Evolutionary conservation across 2,113 vertebrate genomes (phyloP), one percentile per base, ranked within the genome.

Genomic region (Guaruba guarouba): DNA sequence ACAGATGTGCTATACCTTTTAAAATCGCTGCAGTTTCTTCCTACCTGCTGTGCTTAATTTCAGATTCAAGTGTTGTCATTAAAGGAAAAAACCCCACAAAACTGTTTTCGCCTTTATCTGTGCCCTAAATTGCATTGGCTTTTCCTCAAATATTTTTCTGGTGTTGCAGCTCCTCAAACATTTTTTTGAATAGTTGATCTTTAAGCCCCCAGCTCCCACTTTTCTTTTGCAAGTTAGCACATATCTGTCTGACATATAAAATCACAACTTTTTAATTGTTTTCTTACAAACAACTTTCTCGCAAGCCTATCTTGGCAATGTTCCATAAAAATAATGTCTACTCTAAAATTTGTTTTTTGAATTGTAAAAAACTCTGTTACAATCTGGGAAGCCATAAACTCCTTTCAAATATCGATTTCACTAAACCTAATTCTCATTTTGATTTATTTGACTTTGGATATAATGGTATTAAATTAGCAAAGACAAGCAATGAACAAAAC

Each of bases 371-470:
- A 31, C 5, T 29, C 7, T 82, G 4, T 91, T 74, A 49, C 6
- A 19, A 67, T 85, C 51, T 87, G 14, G 9, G 17, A 90, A 93
- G 43, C 51, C 61, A 18, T 91, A 22, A 93, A 62, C 25, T 95
- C 35, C 29, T 13, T 94, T 78, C 46, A 80, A 71, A 95, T 54
- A 87, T 31, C 7, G 2, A 51, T 84, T 93, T 29, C 89, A 88
- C 77, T 96, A 94, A 90, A 91, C 91, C 98, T 98, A 97, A 98
- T 98, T 98, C 97, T 97, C 97, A 94, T 98, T 98, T 98, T 98
- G 98, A 98, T 98, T 98, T 98, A 98, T 98, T 97, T 98, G 87
- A 96, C 93, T 97, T 98, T 92, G 88, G 90, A 97, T 97, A 97
- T 97, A 98, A 96, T 64, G 92, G 95, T 95, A 98, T 98, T 98